Base-by-base conservation (phyloP, 2,888 invertebrate species). In the Sericinus montela region DNA sequence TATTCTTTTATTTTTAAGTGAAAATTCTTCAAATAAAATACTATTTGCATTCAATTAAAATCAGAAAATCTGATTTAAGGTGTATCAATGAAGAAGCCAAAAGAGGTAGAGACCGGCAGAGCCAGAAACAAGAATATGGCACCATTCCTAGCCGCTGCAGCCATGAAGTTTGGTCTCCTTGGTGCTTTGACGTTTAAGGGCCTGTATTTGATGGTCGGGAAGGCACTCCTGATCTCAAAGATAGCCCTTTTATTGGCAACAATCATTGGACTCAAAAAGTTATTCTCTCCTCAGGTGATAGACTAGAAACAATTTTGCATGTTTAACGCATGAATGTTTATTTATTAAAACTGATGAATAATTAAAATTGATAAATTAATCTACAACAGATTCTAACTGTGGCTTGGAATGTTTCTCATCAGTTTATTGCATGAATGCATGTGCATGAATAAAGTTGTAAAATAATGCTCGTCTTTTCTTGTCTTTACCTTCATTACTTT, bases 141-240 rank as follows among this genome's bases (percentile, higher is more conserved):
- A 0, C 92, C 93, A 0, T 74, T 95, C 45, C 80, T 96, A 28
- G 94, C 94, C 0, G 92, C 94, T 10, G 93, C 93, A 35, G 94
- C 94, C 4, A 90, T 95, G 83, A 96, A 96, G 77, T 91, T 95
- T 49, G 96, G 95, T 67, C 89, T 96, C 42, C 91, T 96, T 19
- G 95, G 94, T 45, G 94, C 94, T 38, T 70, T 96, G 43, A 92
- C 95, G 25, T 94, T 96, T 78, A 96, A 96, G 69, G 95, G 93
- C 13, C 82, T 96, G 3, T 94, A 94, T 11, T 87, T 96, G 4
- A 91, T 96, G 58, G 95, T 96, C 28, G 95, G 95, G 66, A 96
- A 96, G 84, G 96, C 96, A 19, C 90, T 96, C 3, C 91, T 96
- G 35, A 93, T 96, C 54, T 94, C 95, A 61, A 96, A 96, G 90